A percentile compares a stretch with the other conserved stretches of the same genome.
Conservation (phyloP, 2,888 invertebrate genomes). For the Pyrrhosoma nymphula region DNA sequence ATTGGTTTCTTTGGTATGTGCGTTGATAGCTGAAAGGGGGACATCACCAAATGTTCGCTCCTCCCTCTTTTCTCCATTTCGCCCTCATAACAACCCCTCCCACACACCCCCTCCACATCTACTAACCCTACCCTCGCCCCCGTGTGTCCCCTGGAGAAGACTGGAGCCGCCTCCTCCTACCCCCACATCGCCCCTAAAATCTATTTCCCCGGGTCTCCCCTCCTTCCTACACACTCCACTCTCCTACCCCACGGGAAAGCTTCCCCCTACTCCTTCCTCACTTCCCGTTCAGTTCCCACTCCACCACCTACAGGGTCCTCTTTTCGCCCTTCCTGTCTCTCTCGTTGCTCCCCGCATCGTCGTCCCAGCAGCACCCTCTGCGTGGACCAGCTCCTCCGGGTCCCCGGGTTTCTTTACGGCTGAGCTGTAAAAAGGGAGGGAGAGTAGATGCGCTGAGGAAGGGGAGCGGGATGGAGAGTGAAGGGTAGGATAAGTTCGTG, state of each 20-base stretch:
- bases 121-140: background rate
- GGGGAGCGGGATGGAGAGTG: background rate
- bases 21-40: background rate
- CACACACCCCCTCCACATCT: background rate
- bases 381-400: background rate
- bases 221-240: background rate
- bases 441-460: background rate
- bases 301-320: background rate
- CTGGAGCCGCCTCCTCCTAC: background rate
- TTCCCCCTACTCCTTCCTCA: background rate
- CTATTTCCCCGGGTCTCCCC: background rate
- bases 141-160: background rate
- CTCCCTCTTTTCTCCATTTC: too few relatives aligned
- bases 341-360: background rate
- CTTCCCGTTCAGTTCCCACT: background rate
- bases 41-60: background rate
- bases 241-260: background rate
- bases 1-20: background rate
- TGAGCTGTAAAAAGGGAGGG: slow-evolving; percentile 46
- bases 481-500: background rate
- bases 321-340: background rate
- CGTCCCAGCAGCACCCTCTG: background rate
- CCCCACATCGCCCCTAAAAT: background rate
- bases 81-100: too few relatives aligned
- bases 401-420: slow-evolving; percentile 62